Conservation (phyloP, 2,888 invertebrate species). For the Xestia rhomboidea region DNA sequence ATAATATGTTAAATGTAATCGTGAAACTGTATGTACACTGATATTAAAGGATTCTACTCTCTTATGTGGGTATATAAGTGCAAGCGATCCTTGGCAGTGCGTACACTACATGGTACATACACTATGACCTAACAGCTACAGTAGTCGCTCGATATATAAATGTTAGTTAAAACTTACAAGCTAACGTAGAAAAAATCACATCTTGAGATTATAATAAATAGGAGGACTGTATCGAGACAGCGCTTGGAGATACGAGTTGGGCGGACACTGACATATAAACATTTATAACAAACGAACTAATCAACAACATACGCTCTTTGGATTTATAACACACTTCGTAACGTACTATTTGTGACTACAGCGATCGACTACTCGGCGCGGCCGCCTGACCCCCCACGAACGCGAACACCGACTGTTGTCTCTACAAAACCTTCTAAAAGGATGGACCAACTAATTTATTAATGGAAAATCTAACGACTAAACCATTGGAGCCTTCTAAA, state of each 20-base stretch:
- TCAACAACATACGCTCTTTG: conserved; percentile 84
- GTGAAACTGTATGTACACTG: conserved; percentile 71
- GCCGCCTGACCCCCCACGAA: conserved; percentile 55
- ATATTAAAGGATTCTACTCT: conserved; percentile 81
- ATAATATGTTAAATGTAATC: conserved; percentile 72
- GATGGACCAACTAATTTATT: conserved; percentile 56
- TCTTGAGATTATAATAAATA: conserved; percentile 88
- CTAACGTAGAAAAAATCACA: conserved; percentile 88
- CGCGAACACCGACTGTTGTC: conserved; percentile 38
- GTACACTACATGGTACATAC: conserved; percentile 53
- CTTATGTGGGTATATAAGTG: conserved; percentile 86
- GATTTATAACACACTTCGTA: conserved; percentile 79
- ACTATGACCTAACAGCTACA: conserved; percentile 72
- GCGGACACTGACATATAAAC: conserved; percentile 78
- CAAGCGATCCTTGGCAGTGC: conserved; percentile 81
- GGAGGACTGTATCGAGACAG: conserved; percentile 86
- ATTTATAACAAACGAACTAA: conserved; percentile 70
- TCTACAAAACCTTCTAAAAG: conserved; percentile 34
- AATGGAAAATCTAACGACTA: conserved; percentile 52
- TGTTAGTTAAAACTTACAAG: conserved; percentile 84
- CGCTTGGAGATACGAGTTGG: conserved; percentile 86
- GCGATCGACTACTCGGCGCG: conserved; percentile 79
- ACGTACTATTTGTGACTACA: conserved; percentile 82
- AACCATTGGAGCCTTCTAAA: conserved; percentile 64
- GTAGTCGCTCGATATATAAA: conserved; percentile 70